Conservation (phyloP, 2,113 vertebrate species). For the Oreochromis niloticus region DNA sequence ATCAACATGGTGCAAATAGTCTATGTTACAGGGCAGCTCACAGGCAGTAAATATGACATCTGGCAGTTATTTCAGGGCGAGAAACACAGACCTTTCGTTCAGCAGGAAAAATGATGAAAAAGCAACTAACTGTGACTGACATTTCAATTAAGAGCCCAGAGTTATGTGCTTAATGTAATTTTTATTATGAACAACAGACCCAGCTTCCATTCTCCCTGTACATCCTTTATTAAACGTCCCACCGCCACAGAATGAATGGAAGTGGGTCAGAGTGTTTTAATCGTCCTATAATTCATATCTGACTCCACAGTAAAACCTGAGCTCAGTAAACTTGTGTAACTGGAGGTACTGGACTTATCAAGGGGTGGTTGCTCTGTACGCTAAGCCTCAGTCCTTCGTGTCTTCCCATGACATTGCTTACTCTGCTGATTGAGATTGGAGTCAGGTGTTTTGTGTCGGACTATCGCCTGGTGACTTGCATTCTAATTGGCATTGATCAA, state of each 20-base stretch:
- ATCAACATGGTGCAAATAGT: neutral
- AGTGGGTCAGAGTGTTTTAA: neutral
- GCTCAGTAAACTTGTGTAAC: neutral
- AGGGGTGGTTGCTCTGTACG: neutral
- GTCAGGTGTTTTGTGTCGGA: neutral
- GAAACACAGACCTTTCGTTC: neutral
- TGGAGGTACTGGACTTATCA: neutral
- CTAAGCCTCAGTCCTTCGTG: neutral
- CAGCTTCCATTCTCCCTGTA: neutral
- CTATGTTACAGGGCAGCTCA: neutral
- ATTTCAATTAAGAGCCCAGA: neutral
- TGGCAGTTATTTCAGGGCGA: neutral
- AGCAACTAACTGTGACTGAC: neutral
- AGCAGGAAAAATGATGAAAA: neutral
- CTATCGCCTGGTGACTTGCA: neutral
- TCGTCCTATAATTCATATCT: neutral
- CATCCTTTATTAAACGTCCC: neutral
- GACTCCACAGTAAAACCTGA: neutral
- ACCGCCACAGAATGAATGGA: neutral
- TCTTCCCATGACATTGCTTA: neutral
- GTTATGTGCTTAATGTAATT: neutral
- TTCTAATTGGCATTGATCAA: constrained; percentile 37
- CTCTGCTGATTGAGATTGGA: neutral
- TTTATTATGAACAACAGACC: neutral
- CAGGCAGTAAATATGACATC: neutral